Evolutionary conservation across 2,113 vertebrate genomes (phyloP), one percentile per base, ranked within the genome.

Genomic region (Sander vitreus): DNA sequence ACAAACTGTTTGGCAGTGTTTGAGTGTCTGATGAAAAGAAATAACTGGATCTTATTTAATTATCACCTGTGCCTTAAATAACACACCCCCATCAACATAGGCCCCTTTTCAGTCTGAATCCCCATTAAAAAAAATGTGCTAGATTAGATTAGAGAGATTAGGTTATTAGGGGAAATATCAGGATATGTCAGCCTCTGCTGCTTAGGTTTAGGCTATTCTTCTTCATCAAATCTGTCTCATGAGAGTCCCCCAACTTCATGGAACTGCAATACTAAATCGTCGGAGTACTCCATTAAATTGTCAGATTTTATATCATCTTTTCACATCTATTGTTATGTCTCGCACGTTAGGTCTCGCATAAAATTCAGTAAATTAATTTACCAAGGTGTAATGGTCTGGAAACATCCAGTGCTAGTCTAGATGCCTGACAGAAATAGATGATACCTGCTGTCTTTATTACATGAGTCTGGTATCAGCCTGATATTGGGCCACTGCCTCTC

Each of bases 331-430:
- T 65, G 45, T 50, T 33, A 59, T 15, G 25, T 2, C 66, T 66
- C 43, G 67, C 2, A 30, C n/a, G 45, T 50, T 33, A 59, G 12
- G 25, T 2, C 66, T 66, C 43, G 67, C 2, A 30, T 58, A 39
- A 51, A 48, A 69, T 51, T 16, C 39, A 77, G 71, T 75, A 30
- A 78, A 83, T 81, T 19, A 47, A 68, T 73, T 69, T 47, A 48
- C 33, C 47, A 13, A 54, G 2, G 62, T 16, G 54, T 63, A 73
- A 45, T 16, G 72, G 25, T 50, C 63, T 45, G 63, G 71, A 83
- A 78, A 68, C 18, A 58, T 43, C 60, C 21, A 1, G 3, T 11
- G 73, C 51, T 59, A 27, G 27, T 27, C 27, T 27, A 51, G n/a
- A 19, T 64, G 18, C 68, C 59, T 64, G 70, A 62, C 73, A 65